Conservation (phyloP, 2,888 invertebrate genomes). For the Caenorhabditis becei region DNA sequence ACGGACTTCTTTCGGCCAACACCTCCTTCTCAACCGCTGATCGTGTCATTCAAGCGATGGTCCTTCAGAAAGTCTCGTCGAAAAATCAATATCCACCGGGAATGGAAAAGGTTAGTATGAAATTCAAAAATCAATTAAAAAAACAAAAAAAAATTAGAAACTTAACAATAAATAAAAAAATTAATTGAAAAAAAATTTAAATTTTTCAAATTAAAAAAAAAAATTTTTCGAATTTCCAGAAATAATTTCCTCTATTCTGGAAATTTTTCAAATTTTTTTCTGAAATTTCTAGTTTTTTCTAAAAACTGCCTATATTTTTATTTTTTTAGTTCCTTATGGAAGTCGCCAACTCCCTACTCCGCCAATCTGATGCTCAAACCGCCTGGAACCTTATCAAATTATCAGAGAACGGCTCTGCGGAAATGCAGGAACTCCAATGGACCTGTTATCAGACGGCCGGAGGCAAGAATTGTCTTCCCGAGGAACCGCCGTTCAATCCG, state of each 20-base stretch:
- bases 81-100: background rate
- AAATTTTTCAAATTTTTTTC: too few relatives aligned
- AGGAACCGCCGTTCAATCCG: slow-evolving; percentile 39
- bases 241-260: too few relatives aligned
- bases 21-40: slow-evolving; percentile 20
- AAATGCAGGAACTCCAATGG: slow-evolving; percentile 43
- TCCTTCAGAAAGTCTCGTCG: slow-evolving; percentile 12
- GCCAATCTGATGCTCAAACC: slow-evolving; percentile 16
- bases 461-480: slow-evolving; percentile 34
- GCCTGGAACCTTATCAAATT: slow-evolving; percentile 41
- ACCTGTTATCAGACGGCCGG: slow-evolving; percentile 36
- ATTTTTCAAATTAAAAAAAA: too few relatives aligned
- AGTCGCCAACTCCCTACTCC: slow-evolving; percentile 17
- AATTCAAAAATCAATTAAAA: too few relatives aligned
- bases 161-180: too few relatives aligned
- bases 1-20: slow-evolving; percentile 36
- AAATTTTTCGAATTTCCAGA: background rate
- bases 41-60: slow-evolving; percentile 27
- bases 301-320: too few relatives aligned
- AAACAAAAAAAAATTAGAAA: too few relatives aligned
- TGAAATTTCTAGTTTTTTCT: too few relatives aligned
- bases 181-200: too few relatives aligned
- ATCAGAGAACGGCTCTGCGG: slow-evolving; percentile 26
- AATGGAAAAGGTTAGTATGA: slow-evolving; percentile 37
- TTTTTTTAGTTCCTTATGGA: slow-evolving; percentile 12